phyloP scores from a whole-genome alignment of 2,797 vertebrate species.

The Rhynchonycteris naso region DNA sequence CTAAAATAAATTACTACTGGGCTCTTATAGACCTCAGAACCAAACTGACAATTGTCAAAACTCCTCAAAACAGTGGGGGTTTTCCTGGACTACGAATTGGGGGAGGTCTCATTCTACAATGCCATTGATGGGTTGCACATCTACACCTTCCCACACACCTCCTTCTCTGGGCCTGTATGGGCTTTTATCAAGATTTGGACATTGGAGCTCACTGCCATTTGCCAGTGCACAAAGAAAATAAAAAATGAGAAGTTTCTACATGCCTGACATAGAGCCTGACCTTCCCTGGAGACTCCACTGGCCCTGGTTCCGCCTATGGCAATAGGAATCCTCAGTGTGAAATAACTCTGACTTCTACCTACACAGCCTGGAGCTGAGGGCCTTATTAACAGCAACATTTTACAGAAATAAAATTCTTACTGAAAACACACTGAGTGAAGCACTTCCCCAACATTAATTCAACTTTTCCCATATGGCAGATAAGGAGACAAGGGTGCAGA shows the following conservation, averaged over 20 bases:
- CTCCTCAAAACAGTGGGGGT: slow-evolving; percentile 63
- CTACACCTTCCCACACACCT: background rate
- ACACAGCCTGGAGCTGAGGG: background rate
- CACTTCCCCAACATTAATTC: background rate
- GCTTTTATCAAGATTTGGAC: slow-evolving; percentile 67
- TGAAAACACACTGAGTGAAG: background rate
- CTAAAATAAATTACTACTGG: background rate
- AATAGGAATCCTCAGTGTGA: background rate
- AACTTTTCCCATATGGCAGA: background rate
- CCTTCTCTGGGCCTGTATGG: slow-evolving; percentile 36
- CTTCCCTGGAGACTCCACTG: background rate
- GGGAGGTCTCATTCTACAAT: slow-evolving; percentile 66
- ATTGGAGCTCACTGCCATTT: background rate
- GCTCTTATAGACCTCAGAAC: background rate
- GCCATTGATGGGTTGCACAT: accelerated
- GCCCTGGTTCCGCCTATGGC: background rate
- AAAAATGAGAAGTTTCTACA: accelerated
- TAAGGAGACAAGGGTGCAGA: background rate
- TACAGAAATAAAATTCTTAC: background rate
- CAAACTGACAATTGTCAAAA: accelerated
- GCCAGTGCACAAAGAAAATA: background rate
- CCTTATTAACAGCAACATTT: accelerated
- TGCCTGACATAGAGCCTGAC: background rate
- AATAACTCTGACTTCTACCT: background rate
- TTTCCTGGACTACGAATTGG: slow-evolving; percentile 71